These are phyloP conservation scores for Brachionus calyciflorus DNA, from an alignment of 1,140 invertebrate genomes.

Conservation along the genomic window DNA sequence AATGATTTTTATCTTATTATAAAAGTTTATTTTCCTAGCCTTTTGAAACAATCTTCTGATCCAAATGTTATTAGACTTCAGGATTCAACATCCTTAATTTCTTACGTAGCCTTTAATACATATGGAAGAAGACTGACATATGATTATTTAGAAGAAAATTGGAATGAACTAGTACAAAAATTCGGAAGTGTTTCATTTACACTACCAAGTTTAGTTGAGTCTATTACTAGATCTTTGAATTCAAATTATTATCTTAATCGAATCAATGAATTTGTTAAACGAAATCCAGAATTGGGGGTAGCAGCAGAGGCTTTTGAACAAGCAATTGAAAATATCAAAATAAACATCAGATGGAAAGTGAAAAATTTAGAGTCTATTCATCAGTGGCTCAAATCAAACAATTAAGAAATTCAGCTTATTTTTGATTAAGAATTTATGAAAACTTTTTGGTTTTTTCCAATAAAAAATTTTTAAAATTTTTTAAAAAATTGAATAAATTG, in stretches of 20 bases:
- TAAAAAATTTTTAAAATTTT: no score
- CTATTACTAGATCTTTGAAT: slow-evolving; percentile 50
- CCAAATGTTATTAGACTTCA: background rate
- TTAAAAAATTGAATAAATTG: no score
- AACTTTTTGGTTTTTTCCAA: no score
- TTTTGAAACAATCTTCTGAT: slow-evolving; percentile 13
- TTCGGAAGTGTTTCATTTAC: slow-evolving; percentile 50
- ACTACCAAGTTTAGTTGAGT: slow-evolving; percentile 49
- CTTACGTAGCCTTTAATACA: background rate
- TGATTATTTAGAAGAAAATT: slow-evolving; percentile 43
- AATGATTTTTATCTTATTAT: background rate
- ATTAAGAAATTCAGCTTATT: background rate
- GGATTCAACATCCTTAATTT: slow-evolving; percentile 31
- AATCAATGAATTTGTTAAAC: slow-evolving; percentile 49
- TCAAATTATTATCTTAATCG: background rate
- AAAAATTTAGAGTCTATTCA: slow-evolving; percentile 71
- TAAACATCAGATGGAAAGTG: slow-evolving; percentile 77
- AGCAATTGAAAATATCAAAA: slow-evolving; percentile 72
- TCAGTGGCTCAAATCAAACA: slow-evolving; percentile 66
- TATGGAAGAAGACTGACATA: slow-evolving; percentile 7
- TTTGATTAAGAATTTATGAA: no score
- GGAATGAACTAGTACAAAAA: slow-evolving; percentile 41
- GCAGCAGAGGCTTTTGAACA: slow-evolving; percentile 70
- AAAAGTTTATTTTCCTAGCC: no score
- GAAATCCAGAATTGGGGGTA: slow-evolving; percentile 63